Conservation (phyloP, 2,888 invertebrate genomes). For the Griposia aprilina region DNA sequence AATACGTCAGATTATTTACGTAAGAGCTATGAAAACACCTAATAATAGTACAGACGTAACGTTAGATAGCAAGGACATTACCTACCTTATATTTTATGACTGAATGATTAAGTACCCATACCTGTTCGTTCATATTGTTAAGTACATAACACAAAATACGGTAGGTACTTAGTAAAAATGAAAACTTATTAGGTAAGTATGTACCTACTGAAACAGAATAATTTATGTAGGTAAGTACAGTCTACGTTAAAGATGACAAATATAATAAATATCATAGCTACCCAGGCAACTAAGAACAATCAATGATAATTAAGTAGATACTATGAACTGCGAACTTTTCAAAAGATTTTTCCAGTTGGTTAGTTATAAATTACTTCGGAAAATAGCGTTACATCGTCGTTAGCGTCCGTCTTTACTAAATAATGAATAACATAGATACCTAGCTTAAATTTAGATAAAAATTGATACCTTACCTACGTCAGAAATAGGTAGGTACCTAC, state of each 20-base stretch:
- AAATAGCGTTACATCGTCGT: neutral
- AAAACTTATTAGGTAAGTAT: neutral
- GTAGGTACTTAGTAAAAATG: neutral
- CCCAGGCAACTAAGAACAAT: neutral
- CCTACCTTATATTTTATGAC: constrained; percentile 5
- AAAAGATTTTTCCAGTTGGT: neutral
- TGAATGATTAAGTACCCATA: neutral
- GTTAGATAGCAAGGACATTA: constrained; percentile 28
- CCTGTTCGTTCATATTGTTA: neutral
- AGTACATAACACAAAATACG: neutral
- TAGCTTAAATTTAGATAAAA: constrained; percentile 1
- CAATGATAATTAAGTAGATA: constrained; percentile 2
- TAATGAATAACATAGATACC: neutral
- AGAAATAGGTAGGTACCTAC: neutral
- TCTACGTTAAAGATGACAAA: neutral
- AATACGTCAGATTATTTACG: constrained; percentile 50
- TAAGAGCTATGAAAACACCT: constrained; percentile 30
- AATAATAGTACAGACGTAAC: constrained; percentile 39
- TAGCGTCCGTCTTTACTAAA: neutral
- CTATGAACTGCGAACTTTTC: too few relatives aligned
- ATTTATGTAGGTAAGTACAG: neutral
- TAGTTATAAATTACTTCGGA: neutral
- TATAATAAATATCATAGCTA: neutral
- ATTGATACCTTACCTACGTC: neutral
- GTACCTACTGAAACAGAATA: neutral